Conservation (phyloP, 1,140 invertebrate species). For the Brachionus calyciflorus region DNA sequence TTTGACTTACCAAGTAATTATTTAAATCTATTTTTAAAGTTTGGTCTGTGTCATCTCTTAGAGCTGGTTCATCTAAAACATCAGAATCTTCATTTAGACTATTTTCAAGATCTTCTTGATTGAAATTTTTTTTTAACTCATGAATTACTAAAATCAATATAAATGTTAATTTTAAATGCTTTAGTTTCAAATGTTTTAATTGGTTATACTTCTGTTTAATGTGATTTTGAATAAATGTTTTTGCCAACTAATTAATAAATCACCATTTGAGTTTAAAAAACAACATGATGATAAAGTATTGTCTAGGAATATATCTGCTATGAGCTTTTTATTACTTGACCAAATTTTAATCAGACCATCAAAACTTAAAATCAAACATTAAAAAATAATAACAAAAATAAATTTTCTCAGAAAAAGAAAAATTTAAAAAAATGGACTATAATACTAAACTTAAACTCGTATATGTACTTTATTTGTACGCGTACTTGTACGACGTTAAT, state of each 20-base stretch:
- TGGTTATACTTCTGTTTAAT: conserved; percentile 51
- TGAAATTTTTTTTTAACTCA: neutral
- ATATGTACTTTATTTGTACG: no score
- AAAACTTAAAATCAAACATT: conserved; percentile 50
- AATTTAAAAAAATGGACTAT: neutral
- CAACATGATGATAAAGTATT: conserved; percentile 52
- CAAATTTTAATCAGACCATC: conserved; percentile 58
- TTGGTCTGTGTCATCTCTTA: conserved; percentile 52
- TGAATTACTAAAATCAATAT: neutral
- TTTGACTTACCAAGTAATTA: conserved; percentile 54
- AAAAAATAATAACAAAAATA: neutral
- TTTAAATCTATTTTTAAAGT: conserved; percentile 54
- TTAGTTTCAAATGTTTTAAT: neutral
- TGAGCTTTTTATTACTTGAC: conserved; percentile 49
- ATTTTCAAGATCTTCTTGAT: neutral
- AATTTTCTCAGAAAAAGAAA: neutral
- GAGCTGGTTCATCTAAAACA: conserved; percentile 56
- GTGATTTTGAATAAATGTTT: conserved; percentile 58
- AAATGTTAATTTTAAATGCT: neutral
- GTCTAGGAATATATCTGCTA: conserved; percentile 57
- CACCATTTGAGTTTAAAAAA: conserved; percentile 55
- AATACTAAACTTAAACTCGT: no score
- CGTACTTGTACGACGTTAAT: no score
- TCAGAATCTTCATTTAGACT: conserved; percentile 53
- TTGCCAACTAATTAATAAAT: conserved; percentile 55